A percentile compares a stretch with the other conserved stretches of the same genome.
phyloP scores from a whole-genome alignment of 1,140 invertebrate species.

The Calosoma granatense region DNA sequence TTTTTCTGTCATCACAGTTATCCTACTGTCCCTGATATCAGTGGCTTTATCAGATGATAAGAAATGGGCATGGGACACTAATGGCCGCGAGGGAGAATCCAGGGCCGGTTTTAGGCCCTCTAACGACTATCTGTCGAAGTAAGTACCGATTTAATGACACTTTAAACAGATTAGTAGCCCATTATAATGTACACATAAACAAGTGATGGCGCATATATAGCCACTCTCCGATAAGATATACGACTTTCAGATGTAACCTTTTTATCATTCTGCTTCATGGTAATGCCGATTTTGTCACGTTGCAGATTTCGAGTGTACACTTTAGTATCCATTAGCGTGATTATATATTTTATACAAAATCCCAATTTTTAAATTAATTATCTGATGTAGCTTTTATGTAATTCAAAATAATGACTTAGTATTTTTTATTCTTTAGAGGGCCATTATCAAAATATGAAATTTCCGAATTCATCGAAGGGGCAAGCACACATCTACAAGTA shows the following conservation, averaged over 20 bases:
- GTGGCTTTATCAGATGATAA: constrained; percentile 18
- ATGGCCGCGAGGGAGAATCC: constrained; percentile 16
- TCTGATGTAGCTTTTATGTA: too few relatives aligned
- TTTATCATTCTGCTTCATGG: neutral
- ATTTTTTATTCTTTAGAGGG: too few relatives aligned
- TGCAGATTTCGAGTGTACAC: too few relatives aligned
- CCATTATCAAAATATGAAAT: constrained; percentile 9
- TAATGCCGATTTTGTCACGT: neutral
- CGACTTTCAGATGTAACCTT: too few relatives aligned
- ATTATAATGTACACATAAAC: neutral
- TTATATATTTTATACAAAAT: too few relatives aligned
- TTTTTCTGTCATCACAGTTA: neutral
- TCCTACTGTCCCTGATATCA: neutral
- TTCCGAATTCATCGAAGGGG: constrained; percentile 6
- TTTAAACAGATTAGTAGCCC: neutral
- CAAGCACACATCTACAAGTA: constrained; percentile 14
- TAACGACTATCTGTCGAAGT: constrained; percentile 1
- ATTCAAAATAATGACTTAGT: too few relatives aligned
- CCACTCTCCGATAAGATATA: neutral
- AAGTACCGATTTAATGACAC: neutral
- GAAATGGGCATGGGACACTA: constrained; percentile 35
- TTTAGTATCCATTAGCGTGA: too few relatives aligned
- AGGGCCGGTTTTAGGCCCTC: neutral
- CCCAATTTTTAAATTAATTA: too few relatives aligned
- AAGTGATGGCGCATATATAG: too few relatives aligned